A percentile compares a stretch with the other conserved stretches of the same genome.
These are phyloP conservation scores for Nomia melanderi DNA, from an alignment of 1,140 invertebrate species.

Conservation along the genomic window DNA sequence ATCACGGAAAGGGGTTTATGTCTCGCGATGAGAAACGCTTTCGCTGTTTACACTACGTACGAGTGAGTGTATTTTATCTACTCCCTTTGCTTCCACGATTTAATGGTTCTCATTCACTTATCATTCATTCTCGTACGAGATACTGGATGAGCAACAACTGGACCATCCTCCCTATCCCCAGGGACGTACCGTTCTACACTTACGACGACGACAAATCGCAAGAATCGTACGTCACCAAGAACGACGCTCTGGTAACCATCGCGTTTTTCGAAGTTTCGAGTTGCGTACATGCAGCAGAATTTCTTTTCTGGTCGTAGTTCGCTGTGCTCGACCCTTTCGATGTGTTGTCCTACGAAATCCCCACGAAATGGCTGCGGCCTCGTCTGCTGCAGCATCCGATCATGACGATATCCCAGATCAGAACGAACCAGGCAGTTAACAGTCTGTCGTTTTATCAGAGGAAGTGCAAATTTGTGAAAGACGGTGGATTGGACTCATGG, in stretches of 20 bases:
- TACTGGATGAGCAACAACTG: conserved; percentile 69
- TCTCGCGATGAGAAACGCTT: conserved; percentile 20
- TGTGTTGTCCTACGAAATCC: neutral
- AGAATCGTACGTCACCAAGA: neutral
- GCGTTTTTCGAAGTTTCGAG: neutral
- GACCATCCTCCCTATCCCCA: conserved; percentile 42
- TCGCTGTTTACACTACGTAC: conserved; percentile 34
- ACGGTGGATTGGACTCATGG: conserved; percentile 47
- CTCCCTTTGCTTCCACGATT: too few species aligned
- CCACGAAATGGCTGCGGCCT: neutral
- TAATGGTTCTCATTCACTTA: too few species aligned
- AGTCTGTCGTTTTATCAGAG: conserved; percentile 1
- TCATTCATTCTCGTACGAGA: conserved; percentile 43
- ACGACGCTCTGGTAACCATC: neutral
- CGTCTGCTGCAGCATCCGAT: neutral
- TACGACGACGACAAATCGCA: neutral
- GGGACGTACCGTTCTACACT: neutral
- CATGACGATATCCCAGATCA: conserved; percentile 14
- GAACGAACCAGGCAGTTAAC: too few species aligned
- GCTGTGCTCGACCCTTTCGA: neutral
- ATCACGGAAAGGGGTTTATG: conserved; percentile 62
- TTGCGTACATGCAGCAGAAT: too few species aligned
- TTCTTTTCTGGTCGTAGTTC: neutral
- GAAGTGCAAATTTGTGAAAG: conserved; percentile 44
- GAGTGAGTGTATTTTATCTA: conserved; percentile 43